Conservation (phyloP, 2,888 invertebrate species). For the Lepidocyrtoides sp. region DNA sequence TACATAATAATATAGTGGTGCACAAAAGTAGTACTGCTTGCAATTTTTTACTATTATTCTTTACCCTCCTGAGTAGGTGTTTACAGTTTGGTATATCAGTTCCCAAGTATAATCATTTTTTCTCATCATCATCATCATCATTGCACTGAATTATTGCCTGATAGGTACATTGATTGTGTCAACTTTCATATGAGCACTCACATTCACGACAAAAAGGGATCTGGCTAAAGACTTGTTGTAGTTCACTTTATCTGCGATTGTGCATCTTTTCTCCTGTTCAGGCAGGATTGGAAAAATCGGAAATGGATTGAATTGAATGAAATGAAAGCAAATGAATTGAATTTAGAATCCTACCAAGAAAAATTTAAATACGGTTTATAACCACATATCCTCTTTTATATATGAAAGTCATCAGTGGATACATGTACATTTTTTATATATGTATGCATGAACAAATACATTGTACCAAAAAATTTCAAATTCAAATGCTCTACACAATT, state of each 20-base stretch:
- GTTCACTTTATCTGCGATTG: slow-evolving; percentile 53
- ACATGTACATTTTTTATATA: not conserved
- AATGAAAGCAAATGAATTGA: slow-evolving; percentile 85
- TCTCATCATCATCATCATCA: too few relatives aligned
- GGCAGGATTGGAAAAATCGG: slow-evolving; percentile 51
- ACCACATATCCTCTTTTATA: not conserved
- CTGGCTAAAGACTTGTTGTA: slow-evolving; percentile 55
- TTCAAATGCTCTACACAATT: slow-evolving; percentile 4
- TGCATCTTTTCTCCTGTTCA: slow-evolving; percentile 32
- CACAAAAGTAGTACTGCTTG: too few relatives aligned
- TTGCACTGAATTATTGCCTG: too few relatives aligned
- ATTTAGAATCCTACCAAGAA: slow-evolving; percentile 77
- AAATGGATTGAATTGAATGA: slow-evolving; percentile 82
- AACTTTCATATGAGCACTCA: slow-evolving; percentile 53
- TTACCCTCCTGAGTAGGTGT: not conserved
- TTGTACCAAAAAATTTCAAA: slow-evolving; percentile 41
- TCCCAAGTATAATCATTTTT: too few relatives aligned
- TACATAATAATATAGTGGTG: too few relatives aligned
- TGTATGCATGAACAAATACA: slow-evolving; percentile 48
- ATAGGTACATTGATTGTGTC: not conserved
- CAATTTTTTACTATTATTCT: not conserved
- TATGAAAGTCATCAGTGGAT: too few relatives aligned
- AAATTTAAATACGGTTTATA: slow-evolving; percentile 39
- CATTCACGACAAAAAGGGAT: not conserved
- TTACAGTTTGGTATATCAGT: too few relatives aligned